These are phyloP conservation scores for Sesamia nonagrioides DNA, from an alignment of 1,140 invertebrate genomes.

Conservation along the genomic window DNA sequence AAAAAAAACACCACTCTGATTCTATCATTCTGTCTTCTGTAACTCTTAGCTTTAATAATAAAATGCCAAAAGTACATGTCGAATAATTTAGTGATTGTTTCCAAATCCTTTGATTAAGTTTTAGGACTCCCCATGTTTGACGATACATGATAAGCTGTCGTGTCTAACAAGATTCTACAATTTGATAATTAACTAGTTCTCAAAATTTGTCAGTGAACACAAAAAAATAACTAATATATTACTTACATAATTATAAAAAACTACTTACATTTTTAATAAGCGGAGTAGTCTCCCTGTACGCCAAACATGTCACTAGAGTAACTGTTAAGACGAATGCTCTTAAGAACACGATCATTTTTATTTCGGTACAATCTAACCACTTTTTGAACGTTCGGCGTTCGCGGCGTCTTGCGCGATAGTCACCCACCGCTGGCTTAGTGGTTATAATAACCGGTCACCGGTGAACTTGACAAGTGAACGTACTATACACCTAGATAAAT, in stretches of 20 bases:
- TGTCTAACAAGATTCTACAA: not conserved
- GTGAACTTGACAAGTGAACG: conserved; percentile 38
- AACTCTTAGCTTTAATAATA: too few relatives aligned
- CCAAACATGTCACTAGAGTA: conserved; percentile 17
- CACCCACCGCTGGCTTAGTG: not conserved
- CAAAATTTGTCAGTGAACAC: not conserved
- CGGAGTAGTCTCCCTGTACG: conserved; percentile 62
- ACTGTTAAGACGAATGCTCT: not conserved
- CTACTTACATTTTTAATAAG: conserved; percentile 77
- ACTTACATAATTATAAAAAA: conserved; percentile 27
- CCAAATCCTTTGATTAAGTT: too few relatives aligned
- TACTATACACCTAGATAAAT: not conserved
- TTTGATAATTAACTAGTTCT: not conserved
- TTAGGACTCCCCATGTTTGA: too few relatives aligned
- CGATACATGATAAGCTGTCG: not conserved
- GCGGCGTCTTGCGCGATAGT: not conserved
- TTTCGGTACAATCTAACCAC: not conserved
- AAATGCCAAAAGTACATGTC: too few relatives aligned
- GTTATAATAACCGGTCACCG: conserved; percentile 12
- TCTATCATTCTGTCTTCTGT: too few relatives aligned
- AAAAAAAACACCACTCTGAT: too few relatives aligned
- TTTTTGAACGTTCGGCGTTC: not conserved
- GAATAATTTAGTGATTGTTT: too few relatives aligned
- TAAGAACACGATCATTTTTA: conserved; percentile 8
- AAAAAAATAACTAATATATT: not conserved